phyloP scores from a whole-genome alignment of 2,888 invertebrate species.

The Chrysolina americana region DNA sequence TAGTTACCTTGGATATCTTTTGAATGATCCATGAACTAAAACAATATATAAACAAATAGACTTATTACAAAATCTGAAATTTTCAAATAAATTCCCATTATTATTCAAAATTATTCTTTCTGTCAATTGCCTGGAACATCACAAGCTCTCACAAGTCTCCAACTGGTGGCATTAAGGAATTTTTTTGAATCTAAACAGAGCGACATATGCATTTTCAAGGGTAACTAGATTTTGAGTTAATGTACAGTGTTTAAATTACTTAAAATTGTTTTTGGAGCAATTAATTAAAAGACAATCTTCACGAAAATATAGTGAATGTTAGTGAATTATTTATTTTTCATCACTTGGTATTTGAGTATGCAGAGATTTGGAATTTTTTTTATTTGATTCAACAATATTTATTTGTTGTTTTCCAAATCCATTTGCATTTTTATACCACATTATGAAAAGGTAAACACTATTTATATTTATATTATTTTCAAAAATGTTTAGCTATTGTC shows the following conservation, averaged over 20 bases:
- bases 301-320: background rate
- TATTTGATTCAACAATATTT: background rate
- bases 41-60: too few species aligned
- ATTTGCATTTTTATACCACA: too few species aligned
- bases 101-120: too few species aligned
- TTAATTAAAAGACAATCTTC: background rate
- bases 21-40: too few species aligned
- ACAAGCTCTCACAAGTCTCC: too few species aligned
- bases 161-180: too few species aligned
- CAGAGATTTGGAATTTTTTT: background rate
- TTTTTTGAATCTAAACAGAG: background rate
- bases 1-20: too few species aligned
- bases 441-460: too few species aligned
- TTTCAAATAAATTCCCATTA: too few species aligned
- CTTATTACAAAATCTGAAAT: too few species aligned
- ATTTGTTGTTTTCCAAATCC: background rate
- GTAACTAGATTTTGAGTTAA: slow-evolving; percentile 13
- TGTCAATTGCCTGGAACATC: too few species aligned
- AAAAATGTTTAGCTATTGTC: background rate
- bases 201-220: background rate
- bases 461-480: too few species aligned
- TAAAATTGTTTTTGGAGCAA: slow-evolving; percentile 11
- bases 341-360: background rate
- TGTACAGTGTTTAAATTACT: slow-evolving; percentile 15
- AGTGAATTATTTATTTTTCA: background rate